Evolutionary conservation across 2,888 invertebrate species (phyloP).

Genomic region (Ochropleura plecta): DNA sequence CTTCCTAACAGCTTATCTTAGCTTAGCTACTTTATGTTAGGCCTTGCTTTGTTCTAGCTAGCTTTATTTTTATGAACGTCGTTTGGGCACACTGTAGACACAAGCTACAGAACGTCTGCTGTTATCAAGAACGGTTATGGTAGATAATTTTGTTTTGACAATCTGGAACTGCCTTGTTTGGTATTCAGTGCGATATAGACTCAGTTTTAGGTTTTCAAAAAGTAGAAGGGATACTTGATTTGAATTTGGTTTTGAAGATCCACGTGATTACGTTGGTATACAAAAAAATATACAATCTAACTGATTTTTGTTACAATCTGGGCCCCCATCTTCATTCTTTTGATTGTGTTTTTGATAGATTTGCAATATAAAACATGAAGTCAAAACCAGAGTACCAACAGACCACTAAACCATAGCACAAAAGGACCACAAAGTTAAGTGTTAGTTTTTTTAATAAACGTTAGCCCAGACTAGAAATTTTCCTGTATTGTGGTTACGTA

Average conservation of each 20-base stretch:
- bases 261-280: not conserved
- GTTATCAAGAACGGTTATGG: constrained; percentile 30
- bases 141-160: constrained; percentile 6
- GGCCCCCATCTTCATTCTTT: not conserved
- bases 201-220: not conserved
- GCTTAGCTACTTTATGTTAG: constrained; percentile 57
- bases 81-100: constrained; percentile 41
- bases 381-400: too few species aligned
- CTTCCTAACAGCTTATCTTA: constrained; percentile 69
- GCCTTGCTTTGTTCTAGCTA: constrained; percentile 48
- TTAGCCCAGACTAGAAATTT: too few species aligned
- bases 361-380: not conserved
- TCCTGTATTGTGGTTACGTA: too few species aligned
- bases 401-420: too few species aligned
- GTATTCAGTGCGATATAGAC: not conserved
- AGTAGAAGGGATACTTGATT: not conserved
- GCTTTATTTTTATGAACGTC: constrained; percentile 48
- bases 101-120: constrained; percentile 8
- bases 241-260: not conserved
- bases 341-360: not conserved
- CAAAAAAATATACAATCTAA: too few species aligned
- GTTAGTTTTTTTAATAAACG: too few species aligned
- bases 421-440: too few species aligned
- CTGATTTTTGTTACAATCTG: too few species aligned
- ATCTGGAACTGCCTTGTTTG: not conserved